Conservation (phyloP, 2,113 vertebrate genomes). For the Electrona antarctica region DNA sequence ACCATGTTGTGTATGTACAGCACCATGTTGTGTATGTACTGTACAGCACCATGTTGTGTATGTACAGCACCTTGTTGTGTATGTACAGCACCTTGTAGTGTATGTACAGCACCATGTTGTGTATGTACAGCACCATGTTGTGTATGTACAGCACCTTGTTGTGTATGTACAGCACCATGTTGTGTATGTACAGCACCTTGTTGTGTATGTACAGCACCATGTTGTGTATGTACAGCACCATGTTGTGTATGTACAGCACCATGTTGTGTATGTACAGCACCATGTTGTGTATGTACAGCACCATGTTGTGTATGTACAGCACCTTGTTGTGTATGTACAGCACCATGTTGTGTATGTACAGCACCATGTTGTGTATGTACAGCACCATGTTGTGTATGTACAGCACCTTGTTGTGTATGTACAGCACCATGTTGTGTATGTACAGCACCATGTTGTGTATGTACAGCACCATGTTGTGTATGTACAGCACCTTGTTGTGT, state of each 20-base stretch:
- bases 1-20: too few relatives aligned
- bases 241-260: neutral
- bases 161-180: neutral
- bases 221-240: too few relatives aligned
- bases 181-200: too few relatives aligned
- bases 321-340: neutral
- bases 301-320: too few relatives aligned
- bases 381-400: neutral
- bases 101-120: neutral
- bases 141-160: too few relatives aligned
- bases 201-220: neutral
- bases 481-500: neutral
- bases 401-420: neutral
- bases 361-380: neutral
- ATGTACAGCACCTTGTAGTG: neutral
- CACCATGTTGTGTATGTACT: neutral
- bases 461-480: neutral
- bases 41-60: neutral
- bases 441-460: neutral
- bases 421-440: neutral
- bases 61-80: neutral
- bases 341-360: too few relatives aligned
- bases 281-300: neutral
- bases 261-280: too few relatives aligned
- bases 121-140: neutral